Evolutionary conservation across 1,140 invertebrate species (phyloP), one percentile per base, ranked within the genome.

Genomic region (Apolygus lucorum): DNA sequence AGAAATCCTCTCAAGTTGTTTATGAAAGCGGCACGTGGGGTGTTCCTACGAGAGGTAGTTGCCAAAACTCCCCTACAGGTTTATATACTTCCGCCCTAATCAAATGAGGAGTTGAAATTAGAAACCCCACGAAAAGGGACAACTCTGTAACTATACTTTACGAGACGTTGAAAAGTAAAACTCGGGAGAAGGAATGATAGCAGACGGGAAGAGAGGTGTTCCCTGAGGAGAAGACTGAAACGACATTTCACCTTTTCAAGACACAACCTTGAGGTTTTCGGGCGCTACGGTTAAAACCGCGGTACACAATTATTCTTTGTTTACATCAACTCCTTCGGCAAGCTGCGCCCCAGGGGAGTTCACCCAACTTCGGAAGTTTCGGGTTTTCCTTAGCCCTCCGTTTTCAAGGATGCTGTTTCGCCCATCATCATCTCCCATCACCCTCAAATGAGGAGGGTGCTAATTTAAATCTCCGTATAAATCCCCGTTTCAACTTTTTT

Each of bases 71-170:
- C n/a, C n/a, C n/a, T n/a, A n/a, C n/a, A n/a, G n/a, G n/a, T n/a
- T n/a, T n/a, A n/a, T n/a, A n/a, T n/a, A n/a, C n/a, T n/a, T n/a
- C n/a, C n/a, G n/a, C n/a, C 54, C 54, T 59, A 59, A 59, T 59
- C 54, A 59, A 59, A 59, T 59, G 54, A 59, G 22, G 54, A 59
- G 54, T 59, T 59, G 54, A 59, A 59, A 59, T 59, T 59, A 59
- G 54, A 59, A 59, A 4, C 54, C 13, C 54, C 34, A 42, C 4
- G 17, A 4, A 17, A 42, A 42, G 17, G 34, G 34, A 42, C 34
- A 42, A 42, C 34, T 42, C 34, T n/a, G 34, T 42, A 42, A 42
- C 34, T 42, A 4, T 59, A 59, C 54, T 59, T 17, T 59, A 24
- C 4, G 22, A 59, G 54, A 22, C 8, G 54, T 24, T 21, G 11